phyloP scores from a whole-genome alignment of 2,113 vertebrate genomes.

The Spilogale gracilis region DNA sequence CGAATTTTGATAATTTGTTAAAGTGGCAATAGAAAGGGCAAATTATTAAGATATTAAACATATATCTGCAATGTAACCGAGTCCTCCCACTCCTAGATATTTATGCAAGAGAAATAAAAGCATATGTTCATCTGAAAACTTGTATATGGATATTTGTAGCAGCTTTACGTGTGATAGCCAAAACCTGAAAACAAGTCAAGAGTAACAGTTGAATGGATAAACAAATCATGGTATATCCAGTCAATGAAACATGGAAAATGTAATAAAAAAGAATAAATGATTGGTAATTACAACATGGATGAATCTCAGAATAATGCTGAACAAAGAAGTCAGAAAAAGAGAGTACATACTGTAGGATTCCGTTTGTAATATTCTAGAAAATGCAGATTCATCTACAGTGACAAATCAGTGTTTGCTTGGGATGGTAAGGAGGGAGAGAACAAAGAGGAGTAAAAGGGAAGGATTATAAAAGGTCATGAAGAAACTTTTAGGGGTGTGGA shows the following conservation, averaged over 20 bases:
- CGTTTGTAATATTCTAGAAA: conserved; percentile 28
- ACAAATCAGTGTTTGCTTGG: not conserved
- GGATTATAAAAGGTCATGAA: not conserved
- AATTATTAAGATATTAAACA: conserved; percentile 48
- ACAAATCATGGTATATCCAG: not conserved
- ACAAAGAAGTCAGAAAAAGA: not conserved
- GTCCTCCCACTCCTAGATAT: not conserved
- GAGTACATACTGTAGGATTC: not conserved
- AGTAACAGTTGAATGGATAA: not conserved
- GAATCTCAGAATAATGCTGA: not conserved
- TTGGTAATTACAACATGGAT: not conserved
- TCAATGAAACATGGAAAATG: not conserved
- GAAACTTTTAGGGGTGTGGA: not conserved
- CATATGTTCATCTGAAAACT: not conserved
- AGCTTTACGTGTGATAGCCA: not conserved
- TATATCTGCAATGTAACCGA: not conserved
- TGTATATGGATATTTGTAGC: not conserved
- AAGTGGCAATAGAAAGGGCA: not conserved
- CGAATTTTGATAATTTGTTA: not conserved
- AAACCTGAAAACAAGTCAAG: not conserved
- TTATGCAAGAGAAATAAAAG: conserved; percentile 21
- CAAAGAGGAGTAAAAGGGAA: not conserved
- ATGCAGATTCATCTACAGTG: not conserved
- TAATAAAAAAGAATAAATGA: not conserved
- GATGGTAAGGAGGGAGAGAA: not conserved